Evolutionary conservation across 2,113 vertebrate genomes (phyloP).

Genomic region (Progne subis): DNA sequence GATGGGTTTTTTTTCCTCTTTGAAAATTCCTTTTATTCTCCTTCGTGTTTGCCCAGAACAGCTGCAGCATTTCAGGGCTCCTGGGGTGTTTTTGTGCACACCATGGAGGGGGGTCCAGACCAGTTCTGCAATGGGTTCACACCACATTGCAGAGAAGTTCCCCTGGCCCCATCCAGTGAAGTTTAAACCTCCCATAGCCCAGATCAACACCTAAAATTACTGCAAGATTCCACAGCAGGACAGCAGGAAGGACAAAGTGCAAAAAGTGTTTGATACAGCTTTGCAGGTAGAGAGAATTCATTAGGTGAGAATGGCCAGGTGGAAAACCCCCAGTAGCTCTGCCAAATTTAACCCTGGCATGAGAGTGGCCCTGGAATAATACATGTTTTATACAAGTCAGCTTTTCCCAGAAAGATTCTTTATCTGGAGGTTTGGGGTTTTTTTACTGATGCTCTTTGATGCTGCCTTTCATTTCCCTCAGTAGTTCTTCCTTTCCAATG

Average conservation of each 20-base stretch:
- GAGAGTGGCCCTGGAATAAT: not conserved
- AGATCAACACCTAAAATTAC: not conserved
- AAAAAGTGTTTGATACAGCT: not conserved
- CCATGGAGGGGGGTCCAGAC: not conserved
- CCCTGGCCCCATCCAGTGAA: not conserved
- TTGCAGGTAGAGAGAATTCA: not conserved
- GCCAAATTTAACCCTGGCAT: not conserved
- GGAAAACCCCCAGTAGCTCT: not conserved
- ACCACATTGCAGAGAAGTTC: not conserved
- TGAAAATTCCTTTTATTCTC: conserved; percentile 33
- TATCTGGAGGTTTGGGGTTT: not conserved
- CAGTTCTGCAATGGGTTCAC: not conserved
- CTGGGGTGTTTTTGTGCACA: not conserved
- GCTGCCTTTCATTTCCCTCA: not conserved
- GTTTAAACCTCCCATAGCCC: not conserved
- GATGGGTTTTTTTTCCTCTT: not conserved
- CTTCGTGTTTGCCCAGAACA: not conserved
- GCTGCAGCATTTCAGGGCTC: not conserved
- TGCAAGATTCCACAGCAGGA: not conserved
- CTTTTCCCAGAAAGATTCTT: not conserved
- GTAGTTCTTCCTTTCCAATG: not conserved
- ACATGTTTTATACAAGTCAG: not conserved
- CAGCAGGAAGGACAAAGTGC: not conserved
- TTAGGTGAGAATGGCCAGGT: not conserved
- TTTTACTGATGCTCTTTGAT: not conserved